Base-by-base conservation (phyloP, 2,797 vertebrate genomes). In the Acrossocheilus fasciatus region DNA sequence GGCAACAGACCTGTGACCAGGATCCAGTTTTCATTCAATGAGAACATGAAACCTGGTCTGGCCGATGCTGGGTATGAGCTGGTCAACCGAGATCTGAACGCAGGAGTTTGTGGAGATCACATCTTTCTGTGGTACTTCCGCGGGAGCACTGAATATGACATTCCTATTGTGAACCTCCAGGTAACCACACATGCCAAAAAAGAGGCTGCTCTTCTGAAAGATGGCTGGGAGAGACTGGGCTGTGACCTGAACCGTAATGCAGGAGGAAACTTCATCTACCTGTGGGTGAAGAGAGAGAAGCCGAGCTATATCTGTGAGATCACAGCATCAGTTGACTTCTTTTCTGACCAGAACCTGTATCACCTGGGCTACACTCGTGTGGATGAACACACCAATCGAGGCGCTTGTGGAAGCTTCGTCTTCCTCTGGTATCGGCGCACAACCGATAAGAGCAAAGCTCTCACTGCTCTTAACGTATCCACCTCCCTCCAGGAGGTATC, bases 201-300 rank as follows among this genome's bases (percentile, higher is more conserved):
- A 9, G 84, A 86, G 39, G 50, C 77, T 17, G 30, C 54, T 68
- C 69, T 81, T 15, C 14, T 80, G 66, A 17, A 7, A 11, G 20
- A 64, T 7, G 77, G 84, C 39, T 86, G 76, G 34, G 68, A 86
- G 10, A 70, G 76, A n/a, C 47, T 86, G 76, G 76, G 84, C 18
- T 86, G 84, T 23, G 36, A 80, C 36, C 84, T 86, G 66, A 86
- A 86, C 54, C 68, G 77, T 20, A 47, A 30, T 2, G 57, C 69
- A 17, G 12, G n/a, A 18, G 81, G 81, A 11, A 41, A 59, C 6
- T 69, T 17, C 12, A 52, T 83, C 36, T 82, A 87, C 18, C 59
- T 83, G 43, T 87, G 86, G 86, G 80, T 77, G 80, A 87, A 87
- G 62, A 73, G 86, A 52, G 57, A 57, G 14, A 50, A 76, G 64